Evolutionary conservation across 1,140 invertebrate species (phyloP), one percentile per base, ranked within the genome.

Genomic region (Drosophila virilis): DNA sequence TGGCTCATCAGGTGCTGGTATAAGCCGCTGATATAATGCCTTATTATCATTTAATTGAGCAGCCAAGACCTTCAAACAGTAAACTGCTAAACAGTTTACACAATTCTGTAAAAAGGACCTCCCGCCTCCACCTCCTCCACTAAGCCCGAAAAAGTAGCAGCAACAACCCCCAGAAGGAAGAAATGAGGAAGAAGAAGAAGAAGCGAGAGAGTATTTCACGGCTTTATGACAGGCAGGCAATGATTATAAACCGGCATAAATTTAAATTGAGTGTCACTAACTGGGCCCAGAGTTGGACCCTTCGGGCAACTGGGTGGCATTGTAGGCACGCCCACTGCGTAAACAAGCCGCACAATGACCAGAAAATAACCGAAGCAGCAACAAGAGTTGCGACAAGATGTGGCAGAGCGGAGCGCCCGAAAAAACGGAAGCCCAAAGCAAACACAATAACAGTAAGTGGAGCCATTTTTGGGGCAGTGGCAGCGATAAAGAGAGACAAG

Each of bases 191-290:
- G 22, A 9, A 33, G 57, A 54, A 9, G 22, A 9, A 17, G 57
- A 13, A 12, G 33, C 17, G 9, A 40, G 42, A 17, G 40, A 22
- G 38, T 37, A 32, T 43, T 57, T 59, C 65, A 74, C 72, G 59
- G 70, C 72, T 75, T 74, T 78, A 66, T 75, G 67, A 78, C 76
- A 75, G 66, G 66, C 76, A 60, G 66, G 61, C 76, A 78, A 78
- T 78, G 72, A 78, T 78, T 78, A 78, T 78, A 78, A 78, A 78
- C 76, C 73, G 76, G 76, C 73, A 76, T 78, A 78, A 78, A 78
- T 78, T 78, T 75, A 78, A 78, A 78, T 78, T 75, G 73, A 75
- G 76, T 75, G 76, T 78, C 76, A 75, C 76, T 74, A 75, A 78
- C 73, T 78, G 66, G 73, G 55, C 35, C 50, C 65, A 54, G 33